Conservation (phyloP, 2,888 invertebrate species). For the Fissipunctia ypsillon region DNA sequence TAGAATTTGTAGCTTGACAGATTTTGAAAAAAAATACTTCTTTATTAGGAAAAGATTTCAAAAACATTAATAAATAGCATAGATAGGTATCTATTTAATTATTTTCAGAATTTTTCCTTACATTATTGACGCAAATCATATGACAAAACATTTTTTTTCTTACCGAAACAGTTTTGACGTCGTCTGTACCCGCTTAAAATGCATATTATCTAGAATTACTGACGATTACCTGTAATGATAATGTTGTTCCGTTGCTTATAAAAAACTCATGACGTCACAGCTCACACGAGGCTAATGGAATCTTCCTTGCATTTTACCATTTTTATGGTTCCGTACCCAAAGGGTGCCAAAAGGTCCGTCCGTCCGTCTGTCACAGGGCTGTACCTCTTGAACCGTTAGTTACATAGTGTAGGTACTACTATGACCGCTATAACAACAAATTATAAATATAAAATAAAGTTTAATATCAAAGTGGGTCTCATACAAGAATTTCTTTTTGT, state of each 20-base stretch:
- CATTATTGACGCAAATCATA: background rate
- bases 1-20: too few species aligned
- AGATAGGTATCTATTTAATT: background rate
- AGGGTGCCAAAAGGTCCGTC: background rate
- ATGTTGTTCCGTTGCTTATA: conserved; percentile 23
- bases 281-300: conserved; percentile 42
- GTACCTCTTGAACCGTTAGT: background rate
- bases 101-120: background rate
- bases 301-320: conserved; percentile 41
- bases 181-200: conserved; percentile 41
- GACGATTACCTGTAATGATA: conserved; percentile 58
- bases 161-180: conserved; percentile 10
- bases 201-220: conserved; percentile 64
- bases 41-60: background rate
- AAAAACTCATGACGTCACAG: conserved; percentile 36
- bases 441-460: background rate
- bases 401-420: too few species aligned
- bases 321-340: conserved; percentile 4
- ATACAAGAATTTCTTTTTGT: too few species aligned
- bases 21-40: background rate
- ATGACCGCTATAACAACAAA: background rate
- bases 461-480: background rate
- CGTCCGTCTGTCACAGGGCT: background rate
- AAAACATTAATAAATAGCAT: too few species aligned
- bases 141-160: background rate